Percentiles rank a stretch among this genome's conserved stretches.
phyloP scores from a whole-genome alignment of 2,113 vertebrate species.

The Prietella phreatophila region DNA sequence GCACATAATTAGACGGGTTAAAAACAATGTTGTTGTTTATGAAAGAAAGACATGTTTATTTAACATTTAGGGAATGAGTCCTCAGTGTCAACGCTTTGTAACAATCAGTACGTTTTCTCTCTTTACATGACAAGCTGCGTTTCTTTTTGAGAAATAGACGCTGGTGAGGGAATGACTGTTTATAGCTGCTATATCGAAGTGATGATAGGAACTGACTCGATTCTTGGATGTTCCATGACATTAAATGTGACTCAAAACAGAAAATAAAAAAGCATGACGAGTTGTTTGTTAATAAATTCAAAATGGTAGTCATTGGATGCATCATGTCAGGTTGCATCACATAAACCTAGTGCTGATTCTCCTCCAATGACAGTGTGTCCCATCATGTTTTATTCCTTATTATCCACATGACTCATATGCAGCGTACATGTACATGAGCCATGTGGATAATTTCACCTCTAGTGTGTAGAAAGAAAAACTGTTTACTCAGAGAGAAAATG shows the following conservation, averaged over 20 bases:
- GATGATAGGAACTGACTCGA: background rate
- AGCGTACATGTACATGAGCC: background rate
- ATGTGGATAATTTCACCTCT: background rate
- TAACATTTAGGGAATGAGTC: background rate
- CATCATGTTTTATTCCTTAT: background rate
- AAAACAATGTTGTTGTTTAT: background rate
- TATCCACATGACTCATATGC: too few relatives aligned
- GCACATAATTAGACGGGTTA: background rate
- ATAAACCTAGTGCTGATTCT: background rate
- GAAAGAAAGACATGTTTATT: background rate
- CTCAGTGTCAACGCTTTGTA: background rate
- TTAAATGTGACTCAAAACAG: background rate
- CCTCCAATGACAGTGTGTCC: background rate
- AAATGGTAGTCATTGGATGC: background rate
- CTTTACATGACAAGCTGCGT: background rate
- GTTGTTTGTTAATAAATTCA: background rate
- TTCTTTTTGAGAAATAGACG: background rate
- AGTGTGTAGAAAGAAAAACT: background rate
- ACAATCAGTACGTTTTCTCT: background rate
- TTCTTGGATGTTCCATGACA: background rate
- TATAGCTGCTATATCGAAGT: background rate
- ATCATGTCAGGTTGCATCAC: background rate
- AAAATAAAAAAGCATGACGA: background rate
- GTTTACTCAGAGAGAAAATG: conserved; percentile 5
- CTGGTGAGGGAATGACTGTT: background rate